A percentile compares a stretch with the other conserved stretches of the same genome.
phyloP scores from a whole-genome alignment of 1,140 invertebrate genomes.

The Drosophila micromelanica region DNA sequence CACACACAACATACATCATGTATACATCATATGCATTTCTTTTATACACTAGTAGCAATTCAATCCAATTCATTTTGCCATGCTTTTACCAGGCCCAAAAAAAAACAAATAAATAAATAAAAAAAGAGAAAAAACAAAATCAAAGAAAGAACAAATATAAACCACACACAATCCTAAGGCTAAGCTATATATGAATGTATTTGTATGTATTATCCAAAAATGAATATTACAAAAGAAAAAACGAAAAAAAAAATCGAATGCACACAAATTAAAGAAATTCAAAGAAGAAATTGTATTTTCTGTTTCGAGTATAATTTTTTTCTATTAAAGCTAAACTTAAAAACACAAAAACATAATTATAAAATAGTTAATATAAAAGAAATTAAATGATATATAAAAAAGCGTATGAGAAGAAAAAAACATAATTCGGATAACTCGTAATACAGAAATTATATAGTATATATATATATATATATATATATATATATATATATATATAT shows the following conservation, averaged over 20 bases:
- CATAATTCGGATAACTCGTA: conserved; percentile 25
- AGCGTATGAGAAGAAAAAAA: conserved; percentile 13
- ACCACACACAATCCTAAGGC: conserved; percentile 55
- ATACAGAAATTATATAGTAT: conserved; percentile 55
- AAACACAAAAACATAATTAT: conserved; percentile 29
- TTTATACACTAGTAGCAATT: conserved; percentile 37
- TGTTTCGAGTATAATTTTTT: conserved; percentile 33
- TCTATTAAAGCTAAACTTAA: conserved; percentile 28
- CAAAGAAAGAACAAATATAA: conserved; percentile 25
- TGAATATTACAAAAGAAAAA: conserved; percentile 17
- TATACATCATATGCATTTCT: conserved; percentile 33
- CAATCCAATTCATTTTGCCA: conserved; percentile 50
- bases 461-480: conserved; percentile 17
- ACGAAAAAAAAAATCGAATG: conserved; percentile 5
- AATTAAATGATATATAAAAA: conserved; percentile 38
- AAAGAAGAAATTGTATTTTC: conserved; percentile 27
- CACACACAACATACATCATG: conserved; percentile 27
- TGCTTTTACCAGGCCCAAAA: conserved; percentile 55
- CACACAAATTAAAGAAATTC: conserved; percentile 20
- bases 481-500: conserved; percentile 9
- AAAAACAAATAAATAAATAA: background rate
- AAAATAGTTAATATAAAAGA: conserved; percentile 52
- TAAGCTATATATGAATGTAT: conserved; percentile 68
- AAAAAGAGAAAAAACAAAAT: conserved; percentile 15
- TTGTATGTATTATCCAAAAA: conserved; percentile 69